Evolutionary conservation across 2,113 vertebrate genomes (phyloP).

Genomic region (Actenoides hombroni): DNA sequence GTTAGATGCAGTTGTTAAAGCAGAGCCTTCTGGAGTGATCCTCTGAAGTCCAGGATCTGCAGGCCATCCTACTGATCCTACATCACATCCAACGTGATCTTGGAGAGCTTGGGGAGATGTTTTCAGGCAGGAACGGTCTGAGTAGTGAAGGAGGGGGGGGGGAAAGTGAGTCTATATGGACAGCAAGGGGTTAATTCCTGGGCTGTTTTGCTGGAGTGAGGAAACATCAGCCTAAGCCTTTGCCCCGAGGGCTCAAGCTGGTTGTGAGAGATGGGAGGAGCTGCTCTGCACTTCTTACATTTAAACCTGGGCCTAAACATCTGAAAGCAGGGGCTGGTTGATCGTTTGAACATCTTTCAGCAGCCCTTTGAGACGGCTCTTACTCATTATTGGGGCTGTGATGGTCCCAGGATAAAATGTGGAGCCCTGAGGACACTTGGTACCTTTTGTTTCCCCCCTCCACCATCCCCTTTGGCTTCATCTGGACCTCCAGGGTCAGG

Average conservation of each 20-base stretch:
- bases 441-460: fast-evolving
- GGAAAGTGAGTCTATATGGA: fast-evolving
- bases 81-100: fast-evolving
- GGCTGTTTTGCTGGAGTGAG: background rate
- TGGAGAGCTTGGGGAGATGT: background rate
- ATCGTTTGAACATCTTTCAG: background rate
- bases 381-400: background rate
- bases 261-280: background rate
- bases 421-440: background rate
- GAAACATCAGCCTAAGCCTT: background rate
- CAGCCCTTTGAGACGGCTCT: fast-evolving
- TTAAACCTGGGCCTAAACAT: background rate
- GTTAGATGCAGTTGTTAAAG: background rate
- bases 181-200: background rate
- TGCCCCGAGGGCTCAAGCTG: background rate
- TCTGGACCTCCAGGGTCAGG: background rate
- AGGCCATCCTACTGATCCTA: background rate
- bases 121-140: background rate
- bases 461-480: background rate
- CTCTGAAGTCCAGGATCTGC: background rate
- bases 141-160: too few relatives aligned
- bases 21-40: background rate
- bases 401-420: background rate
- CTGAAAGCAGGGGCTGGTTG: background rate
- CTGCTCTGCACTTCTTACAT: background rate